These are phyloP conservation scores for Lutraria rhynchaena DNA, from an alignment of 1,140 invertebrate genomes.

Conservation along the genomic window DNA sequence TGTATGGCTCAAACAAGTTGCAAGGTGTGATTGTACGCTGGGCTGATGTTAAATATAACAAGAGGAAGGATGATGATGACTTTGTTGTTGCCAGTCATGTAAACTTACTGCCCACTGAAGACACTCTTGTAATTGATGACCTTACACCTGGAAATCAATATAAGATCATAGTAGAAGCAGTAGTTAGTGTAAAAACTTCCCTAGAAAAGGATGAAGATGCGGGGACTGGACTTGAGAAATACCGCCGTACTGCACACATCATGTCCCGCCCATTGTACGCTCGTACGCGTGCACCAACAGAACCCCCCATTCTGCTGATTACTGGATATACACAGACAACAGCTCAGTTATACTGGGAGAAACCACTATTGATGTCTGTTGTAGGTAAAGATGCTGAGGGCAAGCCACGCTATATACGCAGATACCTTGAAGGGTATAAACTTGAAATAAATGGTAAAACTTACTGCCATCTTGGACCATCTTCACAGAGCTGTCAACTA, in stretches of 20 bases:
- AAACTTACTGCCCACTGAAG: slow-evolving; percentile 74
- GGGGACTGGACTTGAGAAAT: slow-evolving; percentile 73
- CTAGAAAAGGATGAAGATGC: slow-evolving; percentile 74
- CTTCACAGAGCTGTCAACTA: slow-evolving; percentile 79
- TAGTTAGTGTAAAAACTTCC: slow-evolving; percentile 82
- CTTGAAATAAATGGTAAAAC: slow-evolving; percentile 81
- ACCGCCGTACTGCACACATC: slow-evolving; percentile 79
- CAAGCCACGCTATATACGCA: slow-evolving; percentile 72
- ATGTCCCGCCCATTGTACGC: slow-evolving; percentile 79
- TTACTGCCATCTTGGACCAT: slow-evolving; percentile 75
- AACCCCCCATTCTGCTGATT: slow-evolving; percentile 76
- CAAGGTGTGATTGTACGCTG: slow-evolving; percentile 79
- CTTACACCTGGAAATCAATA: slow-evolving; percentile 79
- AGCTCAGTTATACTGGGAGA: slow-evolving; percentile 81
- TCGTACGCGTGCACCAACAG: slow-evolving; percentile 79
- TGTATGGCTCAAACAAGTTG: slow-evolving; percentile 80
- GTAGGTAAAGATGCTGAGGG: slow-evolving; percentile 77
- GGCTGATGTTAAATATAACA: slow-evolving; percentile 73
- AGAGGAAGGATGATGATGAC: slow-evolving; percentile 69
- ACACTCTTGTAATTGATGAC: slow-evolving; percentile 74
- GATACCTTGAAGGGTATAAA: slow-evolving; percentile 81
- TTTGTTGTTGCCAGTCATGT: slow-evolving; percentile 75
- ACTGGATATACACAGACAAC: slow-evolving; percentile 78
- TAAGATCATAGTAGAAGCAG: slow-evolving; percentile 80
- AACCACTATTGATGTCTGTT: slow-evolving; percentile 77